Evolutionary conservation across 1,140 invertebrate species (phyloP), one percentile per base, ranked within the genome.

Genomic region (Heterodera carotae): DNA sequence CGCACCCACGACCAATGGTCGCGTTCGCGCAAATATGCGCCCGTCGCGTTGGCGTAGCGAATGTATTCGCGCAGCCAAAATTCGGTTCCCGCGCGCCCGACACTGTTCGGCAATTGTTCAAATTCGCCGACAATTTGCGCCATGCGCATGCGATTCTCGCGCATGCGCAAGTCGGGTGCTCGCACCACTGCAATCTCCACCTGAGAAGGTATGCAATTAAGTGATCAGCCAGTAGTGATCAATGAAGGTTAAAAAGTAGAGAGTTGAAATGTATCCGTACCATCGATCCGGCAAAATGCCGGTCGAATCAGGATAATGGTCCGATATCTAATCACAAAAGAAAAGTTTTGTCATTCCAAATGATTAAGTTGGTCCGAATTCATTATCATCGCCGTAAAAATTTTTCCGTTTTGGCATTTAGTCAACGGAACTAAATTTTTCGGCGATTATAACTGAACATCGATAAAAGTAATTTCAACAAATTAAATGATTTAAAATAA

Each of bases 1-100:
- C 84, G 62, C 15, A 85, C 81, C 85, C 85, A 87, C 39, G 84
- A 84, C 31, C 79, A 76, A 34, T 82, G 74, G 69, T 88, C 85
- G 71, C 87, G 81, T 22, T 81, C 69, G 8, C 78, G 56, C 56
- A 88, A 83, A 25, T 82, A 34, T 27, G 69, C 67, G 15, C 85
- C 86, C 3, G 85, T 87, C n/a, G 76, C 74, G 64, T 87, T 88
- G 2, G 85, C 77, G 70, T 87, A 87, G 69, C 87, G 87, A 53
- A 71, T 53, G 56, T 87, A 87, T 66, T 87, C 85, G 36, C 86
- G 67, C 34, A 80, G 76, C 86, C 86, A 87, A 18, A 87, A 71
- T 68, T 88, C 84, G 4, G 85, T 87, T 31, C 83, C 85, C 71
- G 87, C 85, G 12, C 36, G 27, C 15, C 85, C 85, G 12, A 87